A percentile compares a stretch with the other conserved stretches of the same genome.
Evolutionary conservation across 2,888 invertebrate species (phyloP).

Genomic region (Trisateles emortualis): DNA sequence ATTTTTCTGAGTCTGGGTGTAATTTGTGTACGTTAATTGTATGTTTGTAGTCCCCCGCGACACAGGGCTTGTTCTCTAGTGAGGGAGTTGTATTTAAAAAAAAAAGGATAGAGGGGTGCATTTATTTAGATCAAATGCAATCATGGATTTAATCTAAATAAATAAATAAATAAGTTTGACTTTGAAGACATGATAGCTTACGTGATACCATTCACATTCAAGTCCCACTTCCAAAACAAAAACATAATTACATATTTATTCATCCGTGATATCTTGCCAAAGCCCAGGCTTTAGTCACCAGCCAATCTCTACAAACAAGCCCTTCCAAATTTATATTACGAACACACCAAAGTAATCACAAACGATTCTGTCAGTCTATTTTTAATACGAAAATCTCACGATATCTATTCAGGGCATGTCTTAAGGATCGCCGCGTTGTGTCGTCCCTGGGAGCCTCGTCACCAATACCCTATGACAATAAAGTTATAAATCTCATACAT

Average conservation of each 20-base stretch:
- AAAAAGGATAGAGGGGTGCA: too few species aligned
- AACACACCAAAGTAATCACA: constrained; percentile 51
- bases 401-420: constrained; percentile 66
- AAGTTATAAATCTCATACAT: constrained; percentile 74
- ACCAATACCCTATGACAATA: constrained; percentile 65
- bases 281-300: constrained; percentile 10
- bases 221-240: too few species aligned
- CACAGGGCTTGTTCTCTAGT: too few species aligned
- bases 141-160: too few species aligned
- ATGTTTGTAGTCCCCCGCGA: too few species aligned
- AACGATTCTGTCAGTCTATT: constrained; percentile 53
- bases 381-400: constrained; percentile 65
- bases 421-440: constrained; percentile 45
- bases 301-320: constrained; percentile 26
- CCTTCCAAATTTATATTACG: constrained; percentile 48
- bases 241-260: neutral
- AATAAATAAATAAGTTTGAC: too few species aligned
- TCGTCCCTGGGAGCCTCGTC: constrained; percentile 49
- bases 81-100: too few species aligned
- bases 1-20: too few species aligned
- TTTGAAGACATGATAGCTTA: too few species aligned
- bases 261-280: constrained; percentile 19
- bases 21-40: too few species aligned
- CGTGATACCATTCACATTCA: too few species aligned
- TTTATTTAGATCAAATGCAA: too few species aligned